These are phyloP conservation scores for Psettodes erumei DNA, from an alignment of 2,113 vertebrate species.

Conservation along the genomic window DNA sequence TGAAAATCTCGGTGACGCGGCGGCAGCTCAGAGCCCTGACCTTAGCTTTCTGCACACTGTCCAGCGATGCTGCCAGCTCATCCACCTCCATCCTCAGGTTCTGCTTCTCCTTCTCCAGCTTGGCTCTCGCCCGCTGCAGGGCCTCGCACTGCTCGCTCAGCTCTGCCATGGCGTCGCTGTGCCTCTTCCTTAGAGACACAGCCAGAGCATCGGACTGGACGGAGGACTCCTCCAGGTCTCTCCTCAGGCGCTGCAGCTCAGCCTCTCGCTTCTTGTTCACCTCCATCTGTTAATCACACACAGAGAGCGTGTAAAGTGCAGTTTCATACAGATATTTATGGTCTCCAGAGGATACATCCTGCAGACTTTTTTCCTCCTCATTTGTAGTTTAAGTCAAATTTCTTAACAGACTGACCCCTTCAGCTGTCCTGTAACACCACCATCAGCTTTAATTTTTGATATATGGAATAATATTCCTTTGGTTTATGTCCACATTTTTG, in stretches of 20 bases:
- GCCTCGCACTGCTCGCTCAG: conserved; percentile 83
- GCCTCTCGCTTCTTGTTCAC: conserved; percentile 85
- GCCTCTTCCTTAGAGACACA: conserved; percentile 77
- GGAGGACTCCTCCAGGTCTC: conserved; percentile 84
- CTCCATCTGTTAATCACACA: conserved; percentile 76
- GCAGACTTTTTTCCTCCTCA: no score
- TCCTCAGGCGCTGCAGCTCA: conserved; percentile 82
- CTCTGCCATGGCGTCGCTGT: conserved; percentile 77
- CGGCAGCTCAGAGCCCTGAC: conserved; percentile 29
- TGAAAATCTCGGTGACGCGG: background rate
- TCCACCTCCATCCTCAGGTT: conserved; percentile 84
- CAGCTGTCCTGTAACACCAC: no score
- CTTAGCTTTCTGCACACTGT: conserved; percentile 84
- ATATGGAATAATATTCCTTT: no score
- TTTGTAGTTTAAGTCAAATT: no score
- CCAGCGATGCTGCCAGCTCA: conserved; percentile 77
- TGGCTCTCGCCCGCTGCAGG: conserved; percentile 82
- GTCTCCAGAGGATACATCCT: no score
- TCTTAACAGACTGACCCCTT: no score
- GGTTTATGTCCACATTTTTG: no score
- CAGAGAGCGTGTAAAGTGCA: background rate
- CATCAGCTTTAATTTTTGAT: no score
- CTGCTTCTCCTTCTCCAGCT: conserved; percentile 87
- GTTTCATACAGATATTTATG: no score
- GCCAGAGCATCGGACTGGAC: conserved; percentile 80